Base-by-base conservation (phyloP, 2,888 invertebrate species). In the Plagodis dolabraria region DNA sequence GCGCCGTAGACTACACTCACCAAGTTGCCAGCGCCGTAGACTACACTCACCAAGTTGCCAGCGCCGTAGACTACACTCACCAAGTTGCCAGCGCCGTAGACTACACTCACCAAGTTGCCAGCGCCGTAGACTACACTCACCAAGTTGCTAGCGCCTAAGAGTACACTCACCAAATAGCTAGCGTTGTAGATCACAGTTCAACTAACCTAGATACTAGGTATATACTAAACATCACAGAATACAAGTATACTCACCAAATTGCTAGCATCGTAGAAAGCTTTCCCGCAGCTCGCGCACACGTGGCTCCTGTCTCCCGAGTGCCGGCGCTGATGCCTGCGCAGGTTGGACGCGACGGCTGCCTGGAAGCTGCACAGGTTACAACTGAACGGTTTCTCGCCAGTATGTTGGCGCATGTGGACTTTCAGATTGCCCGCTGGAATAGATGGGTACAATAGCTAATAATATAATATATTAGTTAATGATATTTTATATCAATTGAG, bases 351-450 rank as follows among this genome's bases (percentile, higher is more conserved):
- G 52, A 79, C 80, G 57, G 83, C 75, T 2, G 87, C 76, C 38
- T 85, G 80, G 79, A 86, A 91, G 5, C 69, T 70, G 70, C 93
- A 93, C 65, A 71, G 65, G 6, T 60, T 36, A 67, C 93, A 93
- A 46, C 75, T 63, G 77, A 80, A 83, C 22, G 92, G 90, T 69
- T 85, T 86, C 65, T 79, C 84, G 22, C 89, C 91, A 0, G 89
- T 86, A 80, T 93, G 92, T 4, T 70, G 72, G 0, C 88, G 85
- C 74, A 87, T 76, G 76, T 93, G 93, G 9, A 85, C 88, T 5
- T 77, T 73, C 0, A 92, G 75, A 73, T 88, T 92, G 47, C 85
- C 83, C 0, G 85, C 92, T 93, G 66, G 0, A 46, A n/a, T 0
- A 48, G 5, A 38, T 38, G 1, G 0, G 5, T 38, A 38, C 38